Evolutionary conservation across 2,797 vertebrate species (phyloP), one percentile per base, ranked within the genome.

Genomic region (Myotis vivesi): DNA sequence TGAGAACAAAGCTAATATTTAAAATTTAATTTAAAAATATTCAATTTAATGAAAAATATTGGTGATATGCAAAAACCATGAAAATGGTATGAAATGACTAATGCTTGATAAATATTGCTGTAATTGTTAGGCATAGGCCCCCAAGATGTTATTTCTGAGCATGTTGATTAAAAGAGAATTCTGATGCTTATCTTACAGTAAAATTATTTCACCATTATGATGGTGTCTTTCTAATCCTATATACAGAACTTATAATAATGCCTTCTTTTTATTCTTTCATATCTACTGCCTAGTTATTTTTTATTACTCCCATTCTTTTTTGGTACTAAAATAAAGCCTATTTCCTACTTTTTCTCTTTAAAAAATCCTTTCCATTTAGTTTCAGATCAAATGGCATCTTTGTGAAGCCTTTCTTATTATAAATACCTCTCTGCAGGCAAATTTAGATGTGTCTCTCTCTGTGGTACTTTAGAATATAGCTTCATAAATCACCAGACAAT

Each of bases 111-210:
- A 89, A 71, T 85, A 69, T 6, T 69, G 25, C 44, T 75, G 6
- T 80, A 28, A 15, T 85, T 33, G 23, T 13, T 22, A 41, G 15
- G 81, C 11, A 36, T 81, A 19, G 36, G 4, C 89, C 12, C 12
- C 19, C 22, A 49, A 95, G 20, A 25, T 89, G 25, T 81, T 89
- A 57, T 77, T 89, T 94, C 38, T 76, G 57, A 89, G 69, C 33
- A n/a, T 44, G 16, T 57, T 94, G 44, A 82, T 89, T 86, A 86
- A 86, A 91, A 71, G 59, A 86, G 12, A 92, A 77, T 77, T 81
- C 30, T 87, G 30, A 59, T 57, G 23, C 25, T 28, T 59, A 59
- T 28, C 57, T 59, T 59, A 12, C 23, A 57, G 57, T 87, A 76
- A 68, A 57, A 84, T 88, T 68, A 62, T 75, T 76, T 68, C 41